These are phyloP conservation scores for Plebejus argus DNA, from an alignment of 2,888 invertebrate genomes.

Conservation along the genomic window DNA sequence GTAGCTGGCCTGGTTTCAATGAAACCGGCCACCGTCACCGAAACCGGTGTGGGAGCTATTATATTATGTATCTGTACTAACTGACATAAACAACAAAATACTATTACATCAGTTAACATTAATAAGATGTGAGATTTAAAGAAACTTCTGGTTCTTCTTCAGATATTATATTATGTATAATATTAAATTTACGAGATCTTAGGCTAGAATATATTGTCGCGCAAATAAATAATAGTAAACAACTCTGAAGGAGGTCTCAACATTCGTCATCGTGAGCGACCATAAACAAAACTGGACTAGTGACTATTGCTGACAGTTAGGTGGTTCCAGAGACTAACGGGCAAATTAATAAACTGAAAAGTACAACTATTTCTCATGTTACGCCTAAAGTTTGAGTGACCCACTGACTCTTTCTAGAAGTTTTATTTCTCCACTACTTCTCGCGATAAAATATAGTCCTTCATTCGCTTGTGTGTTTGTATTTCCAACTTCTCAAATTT, in stretches of 20 bases:
- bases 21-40: no score
- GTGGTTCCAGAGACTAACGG: background rate
- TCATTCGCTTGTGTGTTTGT: background rate
- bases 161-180: no score
- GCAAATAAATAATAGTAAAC: background rate
- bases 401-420: background rate
- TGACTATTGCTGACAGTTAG: slow-evolving; percentile 3
- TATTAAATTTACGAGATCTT: no score
- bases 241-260: background rate
- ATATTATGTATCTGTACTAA: no score
- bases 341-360: background rate
- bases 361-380: background rate
- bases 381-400: background rate
- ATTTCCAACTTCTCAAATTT: no score
- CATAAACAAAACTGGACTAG: background rate
- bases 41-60: no score
- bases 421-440: background rate
- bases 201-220: no score
- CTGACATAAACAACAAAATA: no score
- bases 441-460: background rate
- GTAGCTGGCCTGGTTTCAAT: no score
- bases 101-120: no score
- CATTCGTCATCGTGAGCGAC: background rate
- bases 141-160: no score
- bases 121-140: no score